Percentiles rank a stretch among this genome's conserved stretches.
Evolutionary conservation across 1,140 invertebrate genomes (phyloP).

Genomic region (Dufourea novaeangliae): DNA sequence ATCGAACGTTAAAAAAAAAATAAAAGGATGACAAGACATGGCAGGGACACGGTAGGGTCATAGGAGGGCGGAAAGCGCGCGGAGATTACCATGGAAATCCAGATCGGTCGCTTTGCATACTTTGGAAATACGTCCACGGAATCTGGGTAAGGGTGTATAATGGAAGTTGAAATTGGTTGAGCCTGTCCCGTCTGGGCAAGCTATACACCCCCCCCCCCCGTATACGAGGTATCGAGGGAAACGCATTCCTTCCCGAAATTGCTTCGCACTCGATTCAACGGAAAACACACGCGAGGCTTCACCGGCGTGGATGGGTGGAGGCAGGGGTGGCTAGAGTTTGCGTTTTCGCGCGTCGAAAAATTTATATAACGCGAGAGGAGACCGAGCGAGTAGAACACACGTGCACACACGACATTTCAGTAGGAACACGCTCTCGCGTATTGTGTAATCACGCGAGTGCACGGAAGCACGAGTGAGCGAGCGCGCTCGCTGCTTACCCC

Average conservation of each 20-base stretch:
- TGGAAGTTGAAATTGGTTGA: slow-evolving; percentile 82
- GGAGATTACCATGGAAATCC: slow-evolving; percentile 52
- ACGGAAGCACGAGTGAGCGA: not conserved
- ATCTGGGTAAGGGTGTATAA: slow-evolving; percentile 77
- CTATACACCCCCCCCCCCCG: no score
- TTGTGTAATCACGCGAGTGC: not conserved
- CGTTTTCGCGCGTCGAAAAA: slow-evolving; percentile 75
- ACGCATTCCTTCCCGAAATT: slow-evolving; percentile 81
- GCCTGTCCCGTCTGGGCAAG: slow-evolving; percentile 79
- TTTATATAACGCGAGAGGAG: slow-evolving; percentile 58
- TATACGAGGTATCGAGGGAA: slow-evolving; percentile 76
- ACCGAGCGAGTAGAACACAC: slow-evolving; percentile 42
- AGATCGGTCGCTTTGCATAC: slow-evolving; percentile 62
- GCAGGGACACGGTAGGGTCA: slow-evolving; percentile 38
- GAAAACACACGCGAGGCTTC: slow-evolving; percentile 65
- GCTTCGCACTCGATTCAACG: slow-evolving; percentile 74
- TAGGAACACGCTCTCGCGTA: not conserved
- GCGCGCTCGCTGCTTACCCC: not conserved
- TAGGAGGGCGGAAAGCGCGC: slow-evolving; percentile 43
- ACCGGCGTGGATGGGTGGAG: no score
- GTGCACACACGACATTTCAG: not conserved
- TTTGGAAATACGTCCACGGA: slow-evolving; percentile 73
- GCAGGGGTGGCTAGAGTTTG: slow-evolving; percentile 72
- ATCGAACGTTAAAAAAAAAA: not conserved
- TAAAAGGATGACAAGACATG: not conserved